phyloP scores from a whole-genome alignment of 2,797 vertebrate species.

The Rhinella marina region DNA sequence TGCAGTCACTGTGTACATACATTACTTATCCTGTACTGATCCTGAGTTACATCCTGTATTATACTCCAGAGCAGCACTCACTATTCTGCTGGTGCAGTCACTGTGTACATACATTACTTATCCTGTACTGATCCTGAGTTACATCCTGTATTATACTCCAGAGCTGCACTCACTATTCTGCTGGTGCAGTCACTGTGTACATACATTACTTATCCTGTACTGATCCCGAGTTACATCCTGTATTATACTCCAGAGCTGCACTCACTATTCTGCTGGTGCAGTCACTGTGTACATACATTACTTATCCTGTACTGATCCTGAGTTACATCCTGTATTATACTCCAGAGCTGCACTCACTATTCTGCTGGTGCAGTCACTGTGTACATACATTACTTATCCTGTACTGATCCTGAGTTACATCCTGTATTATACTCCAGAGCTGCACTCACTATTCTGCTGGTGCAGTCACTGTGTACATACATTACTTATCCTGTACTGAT shows the following conservation, averaged over 20 bases:
- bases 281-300: conserved; percentile 3
- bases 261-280: background rate
- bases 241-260: background rate
- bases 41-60: too few species aligned
- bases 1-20: too few species aligned
- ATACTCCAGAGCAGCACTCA: too few species aligned
- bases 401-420: background rate
- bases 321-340: background rate
- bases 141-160: background rate
- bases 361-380: too few species aligned
- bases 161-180: conserved; percentile 8
- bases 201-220: background rate
- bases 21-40: too few species aligned
- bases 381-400: background rate
- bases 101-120: background rate
- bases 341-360: background rate
- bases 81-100: background rate
- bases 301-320: background rate
- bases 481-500: background rate
- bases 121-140: background rate
- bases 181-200: background rate
- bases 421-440: background rate
- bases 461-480: background rate
- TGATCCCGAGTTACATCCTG: background rate
- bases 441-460: conserved; percentile 8